Evolutionary conservation across 2,888 invertebrate species (phyloP).

Genomic region (Clusia tigrina): DNA sequence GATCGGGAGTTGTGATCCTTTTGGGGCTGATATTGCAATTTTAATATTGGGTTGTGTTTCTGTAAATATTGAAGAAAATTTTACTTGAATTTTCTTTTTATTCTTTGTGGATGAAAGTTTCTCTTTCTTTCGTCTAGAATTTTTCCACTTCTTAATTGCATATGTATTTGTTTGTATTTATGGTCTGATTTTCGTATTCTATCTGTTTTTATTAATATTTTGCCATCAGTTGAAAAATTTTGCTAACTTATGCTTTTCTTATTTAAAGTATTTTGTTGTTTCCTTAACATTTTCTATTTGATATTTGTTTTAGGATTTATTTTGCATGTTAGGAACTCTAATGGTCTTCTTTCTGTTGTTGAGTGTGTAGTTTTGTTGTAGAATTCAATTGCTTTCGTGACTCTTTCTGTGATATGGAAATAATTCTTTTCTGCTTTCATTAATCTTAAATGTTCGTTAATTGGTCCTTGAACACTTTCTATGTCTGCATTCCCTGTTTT

Average conservation of each 20-base stretch:
- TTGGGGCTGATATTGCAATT: too few relatives aligned
- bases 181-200: slow-evolving; percentile 14
- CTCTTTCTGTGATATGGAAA: background rate
- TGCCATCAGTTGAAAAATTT: background rate
- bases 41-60: background rate
- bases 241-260: background rate
- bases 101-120: background rate
- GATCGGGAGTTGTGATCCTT: background rate
- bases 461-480: slow-evolving; percentile 3
- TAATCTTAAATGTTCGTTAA: background rate
- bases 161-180: slow-evolving; percentile 12
- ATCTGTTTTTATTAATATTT: slow-evolving; percentile 7
- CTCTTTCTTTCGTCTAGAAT: background rate
- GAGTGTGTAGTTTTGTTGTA: slow-evolving; percentile 14
- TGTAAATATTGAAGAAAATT: too few relatives aligned
- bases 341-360: background rate
- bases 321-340: background rate
- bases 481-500: slow-evolving; percentile 14
- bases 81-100: background rate
- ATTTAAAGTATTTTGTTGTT: slow-evolving; percentile 3
- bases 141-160: slow-evolving; percentile 8
- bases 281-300: background rate
- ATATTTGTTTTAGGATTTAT: too few relatives aligned
- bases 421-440: slow-evolving; percentile 5
- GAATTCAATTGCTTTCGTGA: slow-evolving; percentile 10